Evolutionary conservation across 2,113 vertebrate genomes (phyloP).

Genomic region (Tricholaema leucomelas): DNA sequence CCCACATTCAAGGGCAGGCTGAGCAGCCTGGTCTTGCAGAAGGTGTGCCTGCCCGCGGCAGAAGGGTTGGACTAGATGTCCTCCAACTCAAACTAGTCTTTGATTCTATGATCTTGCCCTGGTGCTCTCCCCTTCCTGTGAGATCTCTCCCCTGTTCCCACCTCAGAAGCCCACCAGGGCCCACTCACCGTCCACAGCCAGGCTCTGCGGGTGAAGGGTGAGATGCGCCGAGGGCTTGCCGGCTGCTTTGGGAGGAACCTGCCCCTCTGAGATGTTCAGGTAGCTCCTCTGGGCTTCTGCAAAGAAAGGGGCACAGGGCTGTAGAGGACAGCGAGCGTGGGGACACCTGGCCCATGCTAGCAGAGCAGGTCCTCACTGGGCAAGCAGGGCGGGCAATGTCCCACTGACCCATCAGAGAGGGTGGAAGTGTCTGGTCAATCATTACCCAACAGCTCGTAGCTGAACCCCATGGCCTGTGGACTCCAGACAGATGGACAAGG

Average conservation of each 20-base stretch:
- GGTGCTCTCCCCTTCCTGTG: neutral
- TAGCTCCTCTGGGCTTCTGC: neutral
- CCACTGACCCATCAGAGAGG: neutral
- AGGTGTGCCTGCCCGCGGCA: neutral
- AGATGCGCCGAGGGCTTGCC: conserved; percentile 64
- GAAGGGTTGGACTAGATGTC: neutral
- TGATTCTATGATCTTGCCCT: neutral
- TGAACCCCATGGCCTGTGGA: rapidly evolving
- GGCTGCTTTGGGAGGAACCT: neutral
- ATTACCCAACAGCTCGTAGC: neutral
- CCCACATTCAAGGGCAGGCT: neutral
- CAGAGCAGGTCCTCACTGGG: neutral
- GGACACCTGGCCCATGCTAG: rapidly evolving
- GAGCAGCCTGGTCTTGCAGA: neutral
- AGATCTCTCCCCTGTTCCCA: neutral
- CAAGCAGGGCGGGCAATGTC: neutral
- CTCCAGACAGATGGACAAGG: rapidly evolving
- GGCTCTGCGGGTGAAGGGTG: conserved; percentile 21
- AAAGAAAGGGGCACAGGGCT: neutral
- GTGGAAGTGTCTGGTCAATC: neutral
- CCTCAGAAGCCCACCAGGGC: rapidly evolving
- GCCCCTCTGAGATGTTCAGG: neutral
- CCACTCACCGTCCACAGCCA: conserved; percentile 26
- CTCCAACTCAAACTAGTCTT: no score
- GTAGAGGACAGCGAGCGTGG: rapidly evolving